These are phyloP conservation scores for Vanessa tameamea DNA, from an alignment of 1,140 invertebrate genomes.

Conservation along the genomic window DNA sequence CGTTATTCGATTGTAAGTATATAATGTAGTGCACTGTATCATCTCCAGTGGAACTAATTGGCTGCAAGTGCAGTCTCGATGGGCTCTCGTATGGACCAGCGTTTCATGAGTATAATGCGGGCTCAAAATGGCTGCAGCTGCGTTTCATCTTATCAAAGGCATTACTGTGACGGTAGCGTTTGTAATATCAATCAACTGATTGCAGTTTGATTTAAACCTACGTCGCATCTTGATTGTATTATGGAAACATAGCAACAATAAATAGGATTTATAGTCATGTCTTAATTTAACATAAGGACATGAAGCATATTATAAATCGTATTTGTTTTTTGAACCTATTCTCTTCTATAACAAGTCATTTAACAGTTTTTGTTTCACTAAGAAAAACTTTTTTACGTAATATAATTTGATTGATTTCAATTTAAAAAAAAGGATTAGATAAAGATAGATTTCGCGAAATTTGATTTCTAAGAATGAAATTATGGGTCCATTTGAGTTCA, in stretches of 20 bases:
- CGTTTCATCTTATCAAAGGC: conserved; percentile 58
- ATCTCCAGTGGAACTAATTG: conserved; percentile 56
- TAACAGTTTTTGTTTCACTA: too few species aligned
- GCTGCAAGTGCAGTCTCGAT: conserved; percentile 59
- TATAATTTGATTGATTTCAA: too few species aligned
- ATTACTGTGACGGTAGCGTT: conserved; percentile 32
- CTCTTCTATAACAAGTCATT: too few species aligned
- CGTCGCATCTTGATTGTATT: neutral
- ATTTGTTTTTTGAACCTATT: too few species aligned
- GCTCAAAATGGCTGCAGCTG: conserved; percentile 47
- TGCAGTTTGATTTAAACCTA: conserved; percentile 11
- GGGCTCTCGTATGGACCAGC: conserved; percentile 47
- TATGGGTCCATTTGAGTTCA: too few species aligned
- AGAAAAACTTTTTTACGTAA: too few species aligned
- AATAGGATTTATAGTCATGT: neutral
- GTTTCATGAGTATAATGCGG: conserved; percentile 34
- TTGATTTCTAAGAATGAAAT: too few species aligned
- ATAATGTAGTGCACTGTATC: conserved; percentile 22
- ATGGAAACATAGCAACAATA: neutral
- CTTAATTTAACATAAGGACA: too few species aligned
- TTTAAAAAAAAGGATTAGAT: too few species aligned
- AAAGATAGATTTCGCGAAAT: too few species aligned
- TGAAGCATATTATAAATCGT: too few species aligned
- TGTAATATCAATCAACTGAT: conserved; percentile 35
- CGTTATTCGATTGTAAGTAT: neutral